These are phyloP conservation scores for Aldrovandia affinis DNA, from an alignment of 2,797 vertebrate species.

Conservation along the genomic window DNA sequence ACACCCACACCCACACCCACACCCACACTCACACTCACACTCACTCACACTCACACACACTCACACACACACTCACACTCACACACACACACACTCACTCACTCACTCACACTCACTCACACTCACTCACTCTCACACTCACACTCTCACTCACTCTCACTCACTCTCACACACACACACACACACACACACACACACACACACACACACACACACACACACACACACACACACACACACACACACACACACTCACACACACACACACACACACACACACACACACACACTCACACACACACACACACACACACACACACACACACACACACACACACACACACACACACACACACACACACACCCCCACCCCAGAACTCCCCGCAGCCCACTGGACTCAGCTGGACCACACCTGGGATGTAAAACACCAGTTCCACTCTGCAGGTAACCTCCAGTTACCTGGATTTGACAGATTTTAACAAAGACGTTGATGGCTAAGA, in stretches of 20 bases:
- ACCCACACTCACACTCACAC: not conserved
- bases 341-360: not conserved
- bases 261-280: too few relatives aligned
- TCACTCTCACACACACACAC: not conserved
- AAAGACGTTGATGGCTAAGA: not conserved
- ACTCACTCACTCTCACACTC: too few relatives aligned
- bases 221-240: too few relatives aligned
- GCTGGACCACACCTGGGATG: not conserved
- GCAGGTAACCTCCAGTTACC: not conserved
- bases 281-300: conserved; percentile 1
- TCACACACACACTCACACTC: too few relatives aligned
- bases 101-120: too few relatives aligned
- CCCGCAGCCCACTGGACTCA: not conserved
- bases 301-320: conserved; percentile 22
- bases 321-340: not conserved
- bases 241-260: too few relatives aligned
- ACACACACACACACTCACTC: too few relatives aligned
- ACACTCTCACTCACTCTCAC: not conserved
- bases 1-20: too few relatives aligned
- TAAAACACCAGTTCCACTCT: not conserved
- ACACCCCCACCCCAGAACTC: not conserved
- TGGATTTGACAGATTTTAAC: not conserved
- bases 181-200: too few relatives aligned
- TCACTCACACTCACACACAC: not conserved
- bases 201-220: too few relatives aligned